A percentile compares a stretch with the other conserved stretches of the same genome.
These are phyloP conservation scores for Dasysyrphus tricinctus DNA, from an alignment of 2,888 invertebrate species.

Conservation along the genomic window DNA sequence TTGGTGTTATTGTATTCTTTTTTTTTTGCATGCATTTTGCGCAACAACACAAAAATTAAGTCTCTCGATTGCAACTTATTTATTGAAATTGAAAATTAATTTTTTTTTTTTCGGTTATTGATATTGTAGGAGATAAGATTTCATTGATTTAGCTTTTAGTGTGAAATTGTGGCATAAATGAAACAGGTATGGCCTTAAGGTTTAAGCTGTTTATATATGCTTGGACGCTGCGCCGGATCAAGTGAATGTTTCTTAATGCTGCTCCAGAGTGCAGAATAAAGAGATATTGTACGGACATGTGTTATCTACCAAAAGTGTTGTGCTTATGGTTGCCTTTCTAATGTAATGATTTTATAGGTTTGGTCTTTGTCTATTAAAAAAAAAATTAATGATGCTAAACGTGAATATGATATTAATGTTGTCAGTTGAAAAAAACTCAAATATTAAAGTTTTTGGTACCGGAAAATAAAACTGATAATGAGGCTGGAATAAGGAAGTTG, in stretches of 20 bases:
- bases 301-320: constrained; percentile 13
- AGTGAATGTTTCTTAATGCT: constrained; percentile 47
- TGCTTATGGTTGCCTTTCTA: constrained; percentile 34
- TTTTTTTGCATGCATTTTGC: constrained; percentile 4
- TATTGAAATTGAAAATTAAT: constrained; percentile 72
- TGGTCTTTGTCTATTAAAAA: not conserved
- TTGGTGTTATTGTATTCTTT: constrained; percentile 1
- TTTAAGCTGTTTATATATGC: constrained; percentile 42
- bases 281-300: constrained; percentile 8
- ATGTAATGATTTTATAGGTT: constrained; percentile 22
- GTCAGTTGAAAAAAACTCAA: not conserved
- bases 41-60: constrained; percentile 54
- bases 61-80: constrained; percentile 61
- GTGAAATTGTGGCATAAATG: constrained; percentile 44
- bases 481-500: not conserved
- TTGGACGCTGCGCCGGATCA: constrained; percentile 21
- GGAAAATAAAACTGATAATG: not conserved
- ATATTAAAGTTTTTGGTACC: not conserved
- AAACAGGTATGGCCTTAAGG: constrained; percentile 51
- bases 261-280: not conserved
- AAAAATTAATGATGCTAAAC: constrained; percentile 22
- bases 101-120: constrained; percentile 66
- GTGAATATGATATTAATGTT: constrained; percentile 22
- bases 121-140: constrained; percentile 70
- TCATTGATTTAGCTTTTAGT: constrained; percentile 62